Conservation (phyloP, 1,140 invertebrate species). For the Drosophila santomea region DNA sequence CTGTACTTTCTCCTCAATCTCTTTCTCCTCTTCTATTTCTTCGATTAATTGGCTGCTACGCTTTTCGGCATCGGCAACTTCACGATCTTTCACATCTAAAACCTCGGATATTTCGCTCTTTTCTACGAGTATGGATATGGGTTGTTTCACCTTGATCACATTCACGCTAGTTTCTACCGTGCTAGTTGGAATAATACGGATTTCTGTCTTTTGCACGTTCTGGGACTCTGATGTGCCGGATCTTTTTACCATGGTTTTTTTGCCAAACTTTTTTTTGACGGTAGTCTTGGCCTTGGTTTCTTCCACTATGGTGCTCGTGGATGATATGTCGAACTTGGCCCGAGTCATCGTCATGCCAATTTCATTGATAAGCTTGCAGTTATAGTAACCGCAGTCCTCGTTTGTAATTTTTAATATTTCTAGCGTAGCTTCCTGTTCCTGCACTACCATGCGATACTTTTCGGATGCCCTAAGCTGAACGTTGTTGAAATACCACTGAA, state of each 20-base stretch:
- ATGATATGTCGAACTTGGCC: slow-evolving; percentile 90
- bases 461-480: slow-evolving; percentile 90
- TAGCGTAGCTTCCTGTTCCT: slow-evolving; percentile 90
- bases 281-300: slow-evolving; percentile 84
- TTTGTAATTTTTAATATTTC: slow-evolving; percentile 89
- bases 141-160: slow-evolving; percentile 65
- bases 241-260: slow-evolving; percentile 55
- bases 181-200: slow-evolving; percentile 65
- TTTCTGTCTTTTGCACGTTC: slow-evolving; percentile 58
- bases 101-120: slow-evolving; percentile 85
- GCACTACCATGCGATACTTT: slow-evolving; percentile 88
- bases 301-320: slow-evolving; percentile 64
- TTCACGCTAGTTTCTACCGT: slow-evolving; percentile 74
- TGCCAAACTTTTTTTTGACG: slow-evolving; percentile 69
- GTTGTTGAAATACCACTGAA: slow-evolving; percentile 96
- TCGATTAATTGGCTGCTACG: slow-evolving; percentile 79
- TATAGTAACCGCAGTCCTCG: slow-evolving; percentile 92
- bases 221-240: slow-evolving; percentile 32
- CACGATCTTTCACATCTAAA: slow-evolving; percentile 75
- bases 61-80: slow-evolving; percentile 68
- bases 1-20: slow-evolving; percentile 39
- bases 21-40: slow-evolving; percentile 69
- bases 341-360: slow-evolving; percentile 92
- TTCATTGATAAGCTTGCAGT: slow-evolving; percentile 93
- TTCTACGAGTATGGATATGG: slow-evolving; percentile 84